Evolutionary conservation across 2,888 invertebrate species (phyloP), one percentile per base, ranked within the genome.

Genomic region (Orgyia antiqua): DNA sequence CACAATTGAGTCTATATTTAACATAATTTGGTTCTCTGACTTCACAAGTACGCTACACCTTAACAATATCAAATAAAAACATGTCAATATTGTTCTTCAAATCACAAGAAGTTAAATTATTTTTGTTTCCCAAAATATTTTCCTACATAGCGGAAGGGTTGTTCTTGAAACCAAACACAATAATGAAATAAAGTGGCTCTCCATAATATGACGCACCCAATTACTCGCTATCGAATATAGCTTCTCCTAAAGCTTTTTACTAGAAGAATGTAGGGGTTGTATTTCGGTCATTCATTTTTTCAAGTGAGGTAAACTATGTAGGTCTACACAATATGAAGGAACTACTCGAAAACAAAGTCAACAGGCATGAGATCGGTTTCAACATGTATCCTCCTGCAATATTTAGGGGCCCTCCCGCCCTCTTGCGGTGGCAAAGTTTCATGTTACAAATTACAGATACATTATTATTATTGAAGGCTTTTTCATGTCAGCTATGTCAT

Each of bases 321-420:
- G 28, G 13, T 21, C 35, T 33, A 38, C 37, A 68, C 59, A 71
- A 76, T 72, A 63, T 54, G 35, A 36, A 30, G 58, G 61, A 58
- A 61, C 42, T 63, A 58, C 68, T 68, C 47, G 58, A 69, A 61
- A 62, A 67, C 58, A 67, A 67, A 73, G 62, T 75, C 70, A 75
- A 75, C 67, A 69, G 49, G 55, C 63, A 60, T 61, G 55, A 62
- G 56, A 59, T 46, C 45, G 28, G 45, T 42, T 36, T 37, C 44
- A 29, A 18, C 33, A 42, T 51, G 52, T 39, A 47, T 41, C 45
- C 39, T 41, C 32, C 27, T 42, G 40, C 42, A 39, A 42, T 42
- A 43, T 46, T 42, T 44, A 26, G 29, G 35, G 36, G 24, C 25
- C 20, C 27, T 32, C n/a, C 21, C 8, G 13, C 6, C 17, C 17